These are phyloP conservation scores for Pampusana beccarii DNA, from an alignment of 2,113 vertebrate genomes.

Conservation along the genomic window DNA sequence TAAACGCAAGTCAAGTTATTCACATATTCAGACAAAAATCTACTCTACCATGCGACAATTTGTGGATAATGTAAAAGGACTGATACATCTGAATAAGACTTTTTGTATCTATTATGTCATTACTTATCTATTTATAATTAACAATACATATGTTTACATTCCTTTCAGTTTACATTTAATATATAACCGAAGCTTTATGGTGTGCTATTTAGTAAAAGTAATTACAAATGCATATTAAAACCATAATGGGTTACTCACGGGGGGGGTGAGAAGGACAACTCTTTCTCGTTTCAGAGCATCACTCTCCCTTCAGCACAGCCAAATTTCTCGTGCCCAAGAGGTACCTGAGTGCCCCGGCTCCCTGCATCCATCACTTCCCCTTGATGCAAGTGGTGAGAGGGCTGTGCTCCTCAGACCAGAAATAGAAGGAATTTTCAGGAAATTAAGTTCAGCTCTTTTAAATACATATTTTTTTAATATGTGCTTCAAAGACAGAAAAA, in stretches of 20 bases:
- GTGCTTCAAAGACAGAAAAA: conserved; percentile 23
- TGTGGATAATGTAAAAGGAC: conserved; percentile 91
- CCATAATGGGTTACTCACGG: conserved; percentile 75
- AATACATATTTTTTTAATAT: not conserved
- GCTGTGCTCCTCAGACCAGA: not conserved
- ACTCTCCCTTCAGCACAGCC: conserved; percentile 70
- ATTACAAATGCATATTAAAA: conserved; percentile 87
- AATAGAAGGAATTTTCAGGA: not conserved
- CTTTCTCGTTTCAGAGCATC: conserved; percentile 63
- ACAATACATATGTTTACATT: conserved; percentile 99
- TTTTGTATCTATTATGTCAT: conserved; percentile 80
- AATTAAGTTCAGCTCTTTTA: not conserved
- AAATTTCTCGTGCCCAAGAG: conserved; percentile 28
- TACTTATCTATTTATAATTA: conserved; percentile 95
- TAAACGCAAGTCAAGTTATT: conserved; percentile 97
- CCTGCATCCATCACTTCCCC: conserved; percentile 59
- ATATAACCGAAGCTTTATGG: conserved; percentile 92
- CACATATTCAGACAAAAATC: conserved; percentile 90
- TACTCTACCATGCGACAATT: conserved; percentile 98
- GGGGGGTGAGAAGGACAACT: conserved; percentile 36
- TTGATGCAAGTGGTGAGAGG: conserved; percentile 10
- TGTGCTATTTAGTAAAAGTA: conserved; percentile 90
- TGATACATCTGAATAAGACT: conserved; percentile 89
- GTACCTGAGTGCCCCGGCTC: conserved; percentile 31
- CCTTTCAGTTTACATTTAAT: conserved; percentile 98